Base-by-base conservation (phyloP, 2,888 invertebrate species). In the Glyphotaelius pellucidus region DNA sequence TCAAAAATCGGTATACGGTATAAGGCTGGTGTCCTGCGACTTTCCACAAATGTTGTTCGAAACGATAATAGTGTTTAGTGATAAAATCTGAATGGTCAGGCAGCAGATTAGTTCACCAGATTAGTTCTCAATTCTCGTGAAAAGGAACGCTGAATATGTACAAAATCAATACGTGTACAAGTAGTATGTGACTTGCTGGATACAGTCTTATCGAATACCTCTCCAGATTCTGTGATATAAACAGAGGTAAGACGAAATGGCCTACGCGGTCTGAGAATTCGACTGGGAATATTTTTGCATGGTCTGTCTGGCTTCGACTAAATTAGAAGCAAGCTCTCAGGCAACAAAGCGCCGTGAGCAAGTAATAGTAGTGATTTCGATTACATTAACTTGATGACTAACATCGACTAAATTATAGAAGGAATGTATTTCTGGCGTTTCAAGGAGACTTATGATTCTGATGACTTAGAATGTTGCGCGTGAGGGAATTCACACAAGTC, bases 221-320 rank as follows among this genome's bases (percentile, higher is more conserved):
- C 30, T 85, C 85, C n/a, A 14, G 85, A 85, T 38, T 84, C 84
- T 52, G 88, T 12, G 12, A 42, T 42, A 12, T 47, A n/a, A 52
- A 47, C 15, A 87, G 38, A 31, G 30, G 32, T 79, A 67, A 79
- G 67, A 79, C 32, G 88, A 80, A 32, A 14, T 32, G 88, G 88
- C 88, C 88, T 89, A 89, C 35, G 88, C 38, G 88, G 88, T 67
- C 80, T 80, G 79, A 79, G 88, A 89, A 89, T 89, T 89, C 88
- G 88, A 25, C 79, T 12, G 80, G 31, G 79, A 89, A 80, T 89
- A 89, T 89, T 80, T 89, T 89, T 79, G 38, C 88, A 32, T 35
- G 79, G 80, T 86, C 67, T 67, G 67, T 84, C 88, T 89, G 88
- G 88, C 88, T 89, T 31, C 67, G 88, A 89, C 88, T 79, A 38